Base-by-base conservation (phyloP, 2,888 invertebrate species). In the Leucozona laternaria region DNA sequence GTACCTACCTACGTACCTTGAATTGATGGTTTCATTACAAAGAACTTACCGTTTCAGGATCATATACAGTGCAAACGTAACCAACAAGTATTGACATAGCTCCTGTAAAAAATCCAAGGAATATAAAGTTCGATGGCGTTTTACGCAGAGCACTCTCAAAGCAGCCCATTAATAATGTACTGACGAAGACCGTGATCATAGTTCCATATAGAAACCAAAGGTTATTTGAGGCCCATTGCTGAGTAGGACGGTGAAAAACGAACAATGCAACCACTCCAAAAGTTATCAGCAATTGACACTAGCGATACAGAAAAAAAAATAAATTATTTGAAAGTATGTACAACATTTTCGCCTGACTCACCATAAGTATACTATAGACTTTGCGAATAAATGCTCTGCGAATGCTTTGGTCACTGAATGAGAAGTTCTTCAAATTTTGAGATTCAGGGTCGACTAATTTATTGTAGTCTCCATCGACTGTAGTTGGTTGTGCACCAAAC, bases 121-220 rank as follows among this genome's bases (percentile, higher is more conserved):
- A 95, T 76, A 98, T 95, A 92, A 96, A 96, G 93, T 98, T 98
- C 92, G 94, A 94, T 0, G 98, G 98, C 17, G 95, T 94, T 85
- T 95, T 95, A 68, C 98, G 95, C 50, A 97, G 94, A 13, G 97
- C 95, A 89, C 93, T 94, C 34, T 95, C 94, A 92, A 97, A 98
- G 91, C 98, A 98, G 2, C 96, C 95, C 94, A 98, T 94, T 13
- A 94, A 94, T 70, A 98, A 95, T 89, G 97, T 91, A 8, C 95
- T 94, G 0, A 96, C 95, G 84, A 98, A 92, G 88, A 95, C 94
- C 48, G 94, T 86, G 5, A 91, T 94, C 86, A 95, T 93, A 10
- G 95, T 94, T 1, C 95, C 91, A 94, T 94, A 95, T 93, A 76
- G 13, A 15, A 76, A 22, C 66, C 66, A 76, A 8, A 5, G 6